Evolutionary conservation across 2,797 vertebrate species (phyloP), one percentile per base, ranked within the genome.

Genomic region (Typhlichthys eigenmanni): DNA sequence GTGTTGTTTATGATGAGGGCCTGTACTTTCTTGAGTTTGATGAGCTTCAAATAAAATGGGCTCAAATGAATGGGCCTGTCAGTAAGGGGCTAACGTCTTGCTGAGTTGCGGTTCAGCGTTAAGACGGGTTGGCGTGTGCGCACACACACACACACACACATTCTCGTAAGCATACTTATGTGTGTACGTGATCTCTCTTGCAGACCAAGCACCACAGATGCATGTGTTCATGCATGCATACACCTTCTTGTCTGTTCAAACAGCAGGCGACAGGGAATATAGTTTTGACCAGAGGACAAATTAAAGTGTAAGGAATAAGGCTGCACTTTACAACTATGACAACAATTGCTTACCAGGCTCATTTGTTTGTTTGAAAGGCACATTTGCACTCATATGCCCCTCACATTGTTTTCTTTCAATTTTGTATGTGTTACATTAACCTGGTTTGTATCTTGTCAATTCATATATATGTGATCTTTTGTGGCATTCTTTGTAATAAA

Each of bases 1-100:
- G 89, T 92, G 91, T 91, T 92, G 90, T 92, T 93, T 92, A 92
- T 91, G 87, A 88, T 89, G 80, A 84, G 75, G 79, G 68, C 85
- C 87, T 89, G 78, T 89, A 86, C 88, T 92, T 91, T 90, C 78
- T 90, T 82, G 69, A 88, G 84, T 89, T 90, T 90, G 81, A 88
- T 82, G 65, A 83, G 84, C 87, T 88, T 90, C 88, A 91, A 89
- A 92, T 91, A 91, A 92, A 92, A 91, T 65, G n/a, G 68, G 50
- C 72, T 74, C 80, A 91, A 90, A 90, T 91, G 82, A 91, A 87
- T 88, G 85, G 86, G 85, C 85, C 85, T 83, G 90, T 91, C 89
- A 89, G 75, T 72, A 76, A 38, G 78, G 76, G 85, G 88, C 88
- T 90, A 85, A 85, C 86, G 82, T 78, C 70, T 71, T 83, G 80